Evolutionary conservation across 2,888 invertebrate genomes (phyloP), one percentile per base, ranked within the genome.

Genomic region (Choristoneura rosaceana): DNA sequence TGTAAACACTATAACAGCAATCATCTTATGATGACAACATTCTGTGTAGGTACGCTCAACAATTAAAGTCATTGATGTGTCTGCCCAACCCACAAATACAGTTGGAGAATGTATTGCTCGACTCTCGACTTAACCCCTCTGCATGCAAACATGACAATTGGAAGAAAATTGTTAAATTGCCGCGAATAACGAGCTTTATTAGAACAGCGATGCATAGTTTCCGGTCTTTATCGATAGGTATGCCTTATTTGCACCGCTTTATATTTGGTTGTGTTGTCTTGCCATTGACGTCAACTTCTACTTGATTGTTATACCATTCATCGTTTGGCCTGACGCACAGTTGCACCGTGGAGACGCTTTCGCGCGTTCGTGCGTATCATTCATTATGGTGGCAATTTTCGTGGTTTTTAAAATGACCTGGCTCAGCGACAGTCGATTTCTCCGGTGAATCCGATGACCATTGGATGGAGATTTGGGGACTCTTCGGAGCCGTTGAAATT

Each of bases 281-380:
- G 52, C 41, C 60, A 3, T 50, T 33, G 33, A n/a, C 55, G 55
- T 55, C 55, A 55, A 55, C 25, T 55, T 55, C 25, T 17, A 55
- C 15, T 52, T 17, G 34, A 43, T 63, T 64, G 47, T 58, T 59
- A 47, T 38, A 38, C 34, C 34, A 41, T 52, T 77, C 62, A 63
- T 70, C 70, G 74, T 71, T 78, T 78, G 75, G 76, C 82, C 76
- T 34, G 77, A 77, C 77, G 79, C 81, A 82, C 88, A 90, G 90
- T 89, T 81, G 81, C 76, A 77, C 69, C 67, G 78, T 74, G 80
- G 77, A 75, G 74, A 74, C 77, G 84, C 78, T 75, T 78, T 81
- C 79, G 85, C 76, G 82, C 86, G 89, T 86, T 87, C 90, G 90
- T 89, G 85, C 85, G 85, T 82, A 77, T 79, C 77, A 80, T 77